Percentiles rank a stretch among this genome's conserved stretches.
Conservation (phyloP, 2,797 vertebrate genomes). For the Pachyuromys duprasi region DNA sequence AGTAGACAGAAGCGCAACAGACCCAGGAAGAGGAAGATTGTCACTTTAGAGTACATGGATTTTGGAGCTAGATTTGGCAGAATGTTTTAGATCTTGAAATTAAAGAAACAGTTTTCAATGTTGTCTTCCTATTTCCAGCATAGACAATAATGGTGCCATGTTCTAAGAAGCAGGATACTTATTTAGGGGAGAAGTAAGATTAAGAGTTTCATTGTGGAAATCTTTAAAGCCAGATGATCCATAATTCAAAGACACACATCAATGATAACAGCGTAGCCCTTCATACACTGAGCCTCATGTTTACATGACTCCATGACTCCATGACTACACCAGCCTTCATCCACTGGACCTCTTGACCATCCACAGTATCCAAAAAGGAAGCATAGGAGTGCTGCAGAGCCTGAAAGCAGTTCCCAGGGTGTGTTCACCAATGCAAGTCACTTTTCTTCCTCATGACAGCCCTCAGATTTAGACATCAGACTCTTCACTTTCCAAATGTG, state of each 20-base stretch:
- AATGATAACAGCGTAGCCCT: not conserved
- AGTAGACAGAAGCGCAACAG: not conserved
- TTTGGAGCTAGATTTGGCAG: not conserved
- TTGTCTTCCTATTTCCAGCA: not conserved
- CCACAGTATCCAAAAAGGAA: not conserved
- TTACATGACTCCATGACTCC: not conserved
- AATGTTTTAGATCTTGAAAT: not conserved
- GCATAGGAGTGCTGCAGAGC: accelerated
- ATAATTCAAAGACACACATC: not conserved
- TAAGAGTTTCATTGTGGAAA: not conserved
- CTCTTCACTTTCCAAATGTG: not conserved
- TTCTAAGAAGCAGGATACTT: not conserved
- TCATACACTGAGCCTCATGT: not conserved
- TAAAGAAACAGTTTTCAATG: not conserved
- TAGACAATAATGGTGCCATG: not conserved
- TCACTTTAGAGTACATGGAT: not conserved
- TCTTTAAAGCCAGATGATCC: not conserved
- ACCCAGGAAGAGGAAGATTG: not conserved
- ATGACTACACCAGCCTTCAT: too few relatives aligned
- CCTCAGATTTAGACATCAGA: not conserved
- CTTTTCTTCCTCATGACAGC: not conserved
- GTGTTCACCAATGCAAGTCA: not conserved
- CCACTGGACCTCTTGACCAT: not conserved
- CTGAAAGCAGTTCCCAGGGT: not conserved
- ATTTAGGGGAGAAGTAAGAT: not conserved